Conservation (phyloP, 2,888 invertebrate species). For the Dryobotodes eremita region DNA sequence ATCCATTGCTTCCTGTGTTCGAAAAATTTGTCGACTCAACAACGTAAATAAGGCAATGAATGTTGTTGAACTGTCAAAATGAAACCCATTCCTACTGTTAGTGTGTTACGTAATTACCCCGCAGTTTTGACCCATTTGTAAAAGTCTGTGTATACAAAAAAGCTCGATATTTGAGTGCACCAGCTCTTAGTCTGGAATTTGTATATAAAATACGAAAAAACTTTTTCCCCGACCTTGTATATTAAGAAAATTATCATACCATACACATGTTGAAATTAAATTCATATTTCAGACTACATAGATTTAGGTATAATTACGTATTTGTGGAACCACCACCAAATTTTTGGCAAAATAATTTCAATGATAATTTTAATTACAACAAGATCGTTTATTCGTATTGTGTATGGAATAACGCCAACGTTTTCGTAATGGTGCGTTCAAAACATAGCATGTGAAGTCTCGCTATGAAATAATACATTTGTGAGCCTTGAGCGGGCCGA, state of each 20-base stretch:
- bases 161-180: too few relatives aligned
- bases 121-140: too few relatives aligned
- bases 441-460: slow-evolving; percentile 55
- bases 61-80: too few relatives aligned
- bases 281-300: neutral
- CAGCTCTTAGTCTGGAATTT: too few relatives aligned
- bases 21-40: too few relatives aligned
- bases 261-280: neutral
- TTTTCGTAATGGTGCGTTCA: slow-evolving; percentile 48
- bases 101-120: too few relatives aligned
- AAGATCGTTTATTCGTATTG: slow-evolving; percentile 26
- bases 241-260: neutral
- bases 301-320: neutral
- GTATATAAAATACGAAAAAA: too few relatives aligned
- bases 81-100: too few relatives aligned
- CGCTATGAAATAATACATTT: slow-evolving; percentile 69
- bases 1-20: too few relatives aligned
- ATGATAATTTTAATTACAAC: slow-evolving; percentile 22
- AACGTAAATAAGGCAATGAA: too few relatives aligned
- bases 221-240: too few relatives aligned
- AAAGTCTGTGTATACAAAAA: too few relatives aligned
- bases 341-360: slow-evolving; percentile 8
- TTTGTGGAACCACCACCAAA: neutral
- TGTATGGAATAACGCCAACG: slow-evolving; percentile 56
- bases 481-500: slow-evolving; percentile 74